Base-by-base conservation (phyloP, 2,113 vertebrate genomes). In the Jaculus jaculus region DNA sequence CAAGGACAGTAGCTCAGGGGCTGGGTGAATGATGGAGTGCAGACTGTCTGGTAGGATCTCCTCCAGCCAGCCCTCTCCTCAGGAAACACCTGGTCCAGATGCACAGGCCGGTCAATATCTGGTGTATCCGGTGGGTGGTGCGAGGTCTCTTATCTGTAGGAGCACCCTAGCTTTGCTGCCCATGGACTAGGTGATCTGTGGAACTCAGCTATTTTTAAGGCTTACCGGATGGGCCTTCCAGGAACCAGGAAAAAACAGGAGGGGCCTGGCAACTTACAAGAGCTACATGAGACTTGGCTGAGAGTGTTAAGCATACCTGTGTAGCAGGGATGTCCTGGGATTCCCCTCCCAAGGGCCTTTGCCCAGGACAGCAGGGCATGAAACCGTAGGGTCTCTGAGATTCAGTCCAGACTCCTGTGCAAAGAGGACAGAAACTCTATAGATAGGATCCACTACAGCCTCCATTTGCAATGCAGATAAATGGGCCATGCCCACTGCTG, bases 241-340 rank as follows among this genome's bases (percentile, higher is more conserved):
- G 74, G 86, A 94, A 82, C 88, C 77, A 86, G 81, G 92, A 89
- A 60, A 77, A 91, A 71, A 72, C 66, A 94, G 15, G 77, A 1
- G n/a, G 17, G 34, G 61, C 23, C 34, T 9, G 72, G 73, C 58
- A 32, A 7, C 2, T 23, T 9, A 34, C 2, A 20, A 5, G 8
- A 47, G 42, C 42, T 47, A 47, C 42, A 47, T 1, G 58, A 21
- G 66, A 6, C 79, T 34, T 66, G 58, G 30, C 51, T 32, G 17
- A 47, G 39, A 30, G 18, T 65, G 11, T 26, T 63, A 37, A 54
- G 39, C 20, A 28, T 47, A 73, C 39, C 26, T 23, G 32, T 8
- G 5, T 15, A 69, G 63, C 12, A 34, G 17, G n/a, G 54, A 63
- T 16, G 39, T 32, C 85, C 58, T n/a, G 34, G 63, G 42, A 26